Evolutionary conservation across 2,888 invertebrate species (phyloP).

Genomic region (Noctua pronuba): DNA sequence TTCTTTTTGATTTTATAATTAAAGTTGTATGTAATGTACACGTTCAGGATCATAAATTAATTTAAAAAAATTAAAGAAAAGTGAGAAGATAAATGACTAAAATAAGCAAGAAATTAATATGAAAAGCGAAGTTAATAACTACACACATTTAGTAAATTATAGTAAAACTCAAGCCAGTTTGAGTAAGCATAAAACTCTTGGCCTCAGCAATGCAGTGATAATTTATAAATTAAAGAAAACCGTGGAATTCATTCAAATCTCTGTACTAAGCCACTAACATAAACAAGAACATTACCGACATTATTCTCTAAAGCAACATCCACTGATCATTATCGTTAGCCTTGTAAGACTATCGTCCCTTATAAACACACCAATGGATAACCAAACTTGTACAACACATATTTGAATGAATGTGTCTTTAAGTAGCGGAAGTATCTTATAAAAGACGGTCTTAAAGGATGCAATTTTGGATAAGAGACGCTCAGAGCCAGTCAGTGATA

Average conservation of each 20-base stretch:
- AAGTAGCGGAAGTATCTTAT: slow-evolving; percentile 60
- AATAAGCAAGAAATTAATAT: not conserved
- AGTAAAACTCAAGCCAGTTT: not conserved
- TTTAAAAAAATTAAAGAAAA: not conserved
- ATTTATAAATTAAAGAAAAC: slow-evolving; percentile 50
- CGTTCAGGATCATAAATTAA: not conserved
- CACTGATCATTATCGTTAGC: slow-evolving; percentile 20
- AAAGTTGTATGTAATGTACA: not conserved
- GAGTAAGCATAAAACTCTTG: slow-evolving; percentile 3
- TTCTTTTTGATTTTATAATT: not conserved
- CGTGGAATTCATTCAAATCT: slow-evolving; percentile 50
- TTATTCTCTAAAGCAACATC: not conserved
- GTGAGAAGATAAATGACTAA: not conserved
- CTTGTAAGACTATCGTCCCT: not conserved
- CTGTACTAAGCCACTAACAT: slow-evolving; percentile 19
- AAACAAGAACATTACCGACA: not conserved
- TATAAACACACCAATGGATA: slow-evolving; percentile 39
- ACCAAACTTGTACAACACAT: not conserved
- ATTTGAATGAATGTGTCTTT: slow-evolving; percentile 29
- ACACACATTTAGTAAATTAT: not conserved
- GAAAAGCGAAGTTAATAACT: not conserved
- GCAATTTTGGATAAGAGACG: slow-evolving; percentile 57
- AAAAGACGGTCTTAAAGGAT: slow-evolving; percentile 55
- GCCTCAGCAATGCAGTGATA: slow-evolving; percentile 22
- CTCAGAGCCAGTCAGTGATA: slow-evolving; percentile 59